A percentile compares a stretch with the other conserved stretches of the same genome.
phyloP scores from a whole-genome alignment of 2,888 invertebrate species.

The Ctena decussata region DNA sequence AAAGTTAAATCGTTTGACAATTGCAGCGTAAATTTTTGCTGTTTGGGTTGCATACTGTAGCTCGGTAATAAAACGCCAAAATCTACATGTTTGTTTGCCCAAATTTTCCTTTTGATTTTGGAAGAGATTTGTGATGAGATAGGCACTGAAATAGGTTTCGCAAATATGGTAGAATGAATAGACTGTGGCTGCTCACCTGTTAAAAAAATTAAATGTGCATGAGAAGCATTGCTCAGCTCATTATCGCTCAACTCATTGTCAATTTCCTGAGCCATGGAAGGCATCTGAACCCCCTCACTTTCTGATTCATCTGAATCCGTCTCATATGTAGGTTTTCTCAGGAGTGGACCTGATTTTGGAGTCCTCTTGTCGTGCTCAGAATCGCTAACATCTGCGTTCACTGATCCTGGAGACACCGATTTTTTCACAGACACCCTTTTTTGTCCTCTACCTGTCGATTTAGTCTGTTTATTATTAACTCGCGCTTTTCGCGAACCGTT shows the following conservation, averaged over 20 bases:
- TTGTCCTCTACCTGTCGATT: no score
- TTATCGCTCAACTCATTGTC: neutral
- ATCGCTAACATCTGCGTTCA: no score
- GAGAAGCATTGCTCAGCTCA: neutral
- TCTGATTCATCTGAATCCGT: neutral
- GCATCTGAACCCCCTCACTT: neutral
- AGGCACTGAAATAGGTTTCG: neutral
- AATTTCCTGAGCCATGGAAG: neutral
- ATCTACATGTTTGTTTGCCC: neutral
- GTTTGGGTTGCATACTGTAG: neutral
- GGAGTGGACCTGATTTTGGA: neutral
- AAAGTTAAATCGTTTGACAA: neutral
- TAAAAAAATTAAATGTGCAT: neutral
- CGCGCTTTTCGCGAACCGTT: no score
- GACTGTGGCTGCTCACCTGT: neutral
- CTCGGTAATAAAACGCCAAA: neutral
- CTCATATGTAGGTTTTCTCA: neutral
- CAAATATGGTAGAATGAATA: neutral
- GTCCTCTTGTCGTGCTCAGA: no score
- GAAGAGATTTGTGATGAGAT: neutral
- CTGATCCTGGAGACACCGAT: no score
- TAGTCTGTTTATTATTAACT: no score
- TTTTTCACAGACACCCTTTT: no score
- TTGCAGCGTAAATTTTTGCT: neutral
- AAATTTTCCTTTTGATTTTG: neutral